phyloP scores from a whole-genome alignment of 2,113 vertebrate genomes.

The Ifrita kowaldi region DNA sequence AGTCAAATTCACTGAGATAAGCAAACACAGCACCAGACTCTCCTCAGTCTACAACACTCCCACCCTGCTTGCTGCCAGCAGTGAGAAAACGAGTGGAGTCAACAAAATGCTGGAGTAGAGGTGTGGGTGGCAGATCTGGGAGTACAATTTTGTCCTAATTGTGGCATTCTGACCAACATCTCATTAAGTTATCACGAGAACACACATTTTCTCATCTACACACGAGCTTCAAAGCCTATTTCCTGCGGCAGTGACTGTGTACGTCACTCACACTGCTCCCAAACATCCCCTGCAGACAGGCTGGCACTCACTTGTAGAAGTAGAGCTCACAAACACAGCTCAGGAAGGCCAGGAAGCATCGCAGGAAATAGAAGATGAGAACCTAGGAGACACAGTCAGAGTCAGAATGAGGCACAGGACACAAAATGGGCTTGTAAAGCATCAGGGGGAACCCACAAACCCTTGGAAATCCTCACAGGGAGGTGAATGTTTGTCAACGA shows the following conservation, averaged over 20 bases:
- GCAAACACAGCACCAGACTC: not conserved
- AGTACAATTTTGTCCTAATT: not conserved
- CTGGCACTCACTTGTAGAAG: constrained; percentile 95
- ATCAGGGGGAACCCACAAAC: not conserved
- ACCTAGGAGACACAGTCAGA: constrained; percentile 75
- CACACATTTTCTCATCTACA: not conserved
- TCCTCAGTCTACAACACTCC: not conserved
- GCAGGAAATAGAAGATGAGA: constrained; percentile 96
- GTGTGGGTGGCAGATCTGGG: not conserved
- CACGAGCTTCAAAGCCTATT: rapidly evolving
- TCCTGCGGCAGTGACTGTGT: not conserved
- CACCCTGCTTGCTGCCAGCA: not conserved
- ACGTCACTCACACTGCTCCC: not conserved
- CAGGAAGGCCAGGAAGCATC: constrained; percentile 92
- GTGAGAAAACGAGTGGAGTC: not conserved
- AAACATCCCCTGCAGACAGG: not conserved
- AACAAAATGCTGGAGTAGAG: not conserved
- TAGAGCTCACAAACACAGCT: constrained; percentile 97
- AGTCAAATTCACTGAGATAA: not conserved
- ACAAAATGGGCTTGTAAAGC: not conserved
- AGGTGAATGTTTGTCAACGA: not conserved
- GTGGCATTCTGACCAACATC: not conserved
- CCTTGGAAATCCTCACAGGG: not conserved
- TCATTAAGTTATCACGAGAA: not conserved
- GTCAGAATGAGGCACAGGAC: not conserved